Percentiles rank a stretch among this genome's conserved stretches.
Evolutionary conservation across 2,888 invertebrate species (phyloP).

Genomic region (Ctena decussata): DNA sequence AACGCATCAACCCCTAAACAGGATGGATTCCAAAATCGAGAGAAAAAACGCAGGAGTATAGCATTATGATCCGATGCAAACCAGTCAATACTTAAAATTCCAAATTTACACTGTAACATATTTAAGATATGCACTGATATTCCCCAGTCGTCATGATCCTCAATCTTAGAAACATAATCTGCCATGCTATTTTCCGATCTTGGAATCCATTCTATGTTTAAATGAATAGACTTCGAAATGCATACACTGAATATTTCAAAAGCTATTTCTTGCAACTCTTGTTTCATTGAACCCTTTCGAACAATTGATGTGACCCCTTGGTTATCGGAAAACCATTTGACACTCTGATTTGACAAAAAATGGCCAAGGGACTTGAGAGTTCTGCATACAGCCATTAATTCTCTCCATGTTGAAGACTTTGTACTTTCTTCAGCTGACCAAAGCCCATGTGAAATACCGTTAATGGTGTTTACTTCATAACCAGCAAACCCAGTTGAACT

Average conservation of each 20-base stretch:
- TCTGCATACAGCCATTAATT: constrained; percentile 20
- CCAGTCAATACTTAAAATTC: neutral
- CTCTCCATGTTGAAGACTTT: constrained; percentile 37
- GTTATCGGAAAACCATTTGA: constrained; percentile 46
- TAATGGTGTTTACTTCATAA: constrained; percentile 19
- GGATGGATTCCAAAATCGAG: constrained; percentile 27
- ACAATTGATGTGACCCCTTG: constrained; percentile 17
- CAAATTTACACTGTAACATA: neutral
- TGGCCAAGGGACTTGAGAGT: neutral
- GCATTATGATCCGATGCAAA: constrained; percentile 15
- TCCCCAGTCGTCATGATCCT: constrained; percentile 36
- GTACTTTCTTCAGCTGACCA: neutral
- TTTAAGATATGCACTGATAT: constrained; percentile 5
- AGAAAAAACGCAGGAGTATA: constrained; percentile 9
- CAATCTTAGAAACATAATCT: constrained; percentile 40
- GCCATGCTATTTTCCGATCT: constrained; percentile 25
- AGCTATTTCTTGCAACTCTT: constrained; percentile 35
- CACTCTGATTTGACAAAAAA: neutral
- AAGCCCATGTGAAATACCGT: constrained; percentile 27
- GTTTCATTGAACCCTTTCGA: constrained; percentile 42
- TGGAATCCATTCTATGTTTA: constrained; percentile 38
- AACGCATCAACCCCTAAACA: too few relatives aligned
- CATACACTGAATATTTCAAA: constrained; percentile 13
- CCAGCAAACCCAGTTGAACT: constrained; percentile 24
- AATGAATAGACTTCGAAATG: constrained; percentile 1